Base-by-base conservation (phyloP, 1,140 invertebrate genomes). In the Drosophila erecta region DNA sequence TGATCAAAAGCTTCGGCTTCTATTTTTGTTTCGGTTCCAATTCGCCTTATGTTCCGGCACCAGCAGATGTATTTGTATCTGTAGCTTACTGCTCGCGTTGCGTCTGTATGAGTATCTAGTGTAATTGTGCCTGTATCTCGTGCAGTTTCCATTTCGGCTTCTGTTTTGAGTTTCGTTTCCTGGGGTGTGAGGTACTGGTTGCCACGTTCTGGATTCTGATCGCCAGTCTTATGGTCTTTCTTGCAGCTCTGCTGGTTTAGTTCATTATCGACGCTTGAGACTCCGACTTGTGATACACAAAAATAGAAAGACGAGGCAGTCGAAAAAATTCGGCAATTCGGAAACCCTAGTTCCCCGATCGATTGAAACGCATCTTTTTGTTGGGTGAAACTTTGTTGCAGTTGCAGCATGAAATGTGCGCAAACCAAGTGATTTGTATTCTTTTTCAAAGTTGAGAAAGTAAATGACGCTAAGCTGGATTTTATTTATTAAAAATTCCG, bases 221-320 rank as follows among this genome's bases (percentile, higher is more conserved):
- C 57, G 61, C 49, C 61, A 86, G 83, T 87, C 70, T 83, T 87
- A 69, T 78, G 79, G 58, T 76, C 55, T 55, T 81, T 86, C 83
- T 87, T 86, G 61, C 70, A 76, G 62, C 71, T 50, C 46, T 44
- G 58, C 40, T 65, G 79, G 54, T 86, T 86, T 61, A 86, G 83
- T 86, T 86, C 83, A 69, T 83, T 71, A 78, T 65, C 83, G 83
- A 80, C 83, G 81, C 81, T 86, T 87, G 81, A 49, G 47, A 87
- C 64, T 78, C 64, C 43, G 79, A 74, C 60, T 49, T 49, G 24
- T 33, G 47, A 27, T 10, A 60, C 58, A 81, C 38, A 72, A 53
- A 47, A 40, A 70, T 43, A 64, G 30, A 59, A 46, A 46, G 41
- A 44, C 54, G 59, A 44, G 24, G 17, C 44, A 11, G 24, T 50